Conservation (phyloP, 2,113 vertebrate species). For the Chrysemys picta region DNA sequence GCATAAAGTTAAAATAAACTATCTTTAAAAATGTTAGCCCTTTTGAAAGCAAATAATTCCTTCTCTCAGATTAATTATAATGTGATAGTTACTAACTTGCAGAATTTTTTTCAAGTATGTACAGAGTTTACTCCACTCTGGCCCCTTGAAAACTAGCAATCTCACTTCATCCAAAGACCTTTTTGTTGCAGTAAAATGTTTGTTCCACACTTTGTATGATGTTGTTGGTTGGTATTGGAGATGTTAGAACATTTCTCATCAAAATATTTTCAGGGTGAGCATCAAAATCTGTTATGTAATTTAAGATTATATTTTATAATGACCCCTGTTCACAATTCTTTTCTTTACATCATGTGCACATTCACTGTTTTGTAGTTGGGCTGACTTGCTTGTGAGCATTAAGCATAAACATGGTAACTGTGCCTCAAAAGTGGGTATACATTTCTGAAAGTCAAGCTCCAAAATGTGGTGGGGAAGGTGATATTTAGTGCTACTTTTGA, state of each 20-base stretch:
- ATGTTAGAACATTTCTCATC: background rate
- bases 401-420: background rate
- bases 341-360: too few species aligned
- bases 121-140: too few species aligned
- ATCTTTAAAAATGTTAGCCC: background rate
- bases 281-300: background rate
- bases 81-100: background rate
- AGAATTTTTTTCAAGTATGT: too few species aligned
- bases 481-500: background rate
- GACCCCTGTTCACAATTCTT: too few species aligned
- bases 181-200: too few species aligned
- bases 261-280: background rate
- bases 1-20: background rate
- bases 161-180: too few species aligned
- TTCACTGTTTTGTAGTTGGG: too few species aligned
- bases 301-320: background rate
- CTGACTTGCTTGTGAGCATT: background rate
- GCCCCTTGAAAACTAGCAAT: too few species aligned
- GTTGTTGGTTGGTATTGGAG: background rate
- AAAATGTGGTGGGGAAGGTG: background rate
- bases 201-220: background rate
- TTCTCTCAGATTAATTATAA: background rate
- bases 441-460: background rate
- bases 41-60: background rate
- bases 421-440: background rate